phyloP scores from a whole-genome alignment of 2,113 vertebrate genomes.

The Podarcis raffonei region DNA sequence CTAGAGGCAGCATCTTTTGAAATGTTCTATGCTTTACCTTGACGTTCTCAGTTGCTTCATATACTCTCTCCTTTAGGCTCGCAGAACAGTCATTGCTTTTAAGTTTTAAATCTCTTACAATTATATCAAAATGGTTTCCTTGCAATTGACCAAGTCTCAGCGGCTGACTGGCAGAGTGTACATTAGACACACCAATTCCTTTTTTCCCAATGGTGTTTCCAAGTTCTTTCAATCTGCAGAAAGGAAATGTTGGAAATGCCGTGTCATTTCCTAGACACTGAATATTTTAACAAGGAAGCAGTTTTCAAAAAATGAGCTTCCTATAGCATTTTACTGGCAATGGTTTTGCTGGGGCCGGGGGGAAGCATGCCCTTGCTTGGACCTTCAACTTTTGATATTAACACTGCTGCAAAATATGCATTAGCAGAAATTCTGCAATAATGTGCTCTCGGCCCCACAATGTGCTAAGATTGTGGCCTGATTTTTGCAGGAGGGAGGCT shows the following conservation, averaged over 20 bases:
- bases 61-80: slow-evolving; percentile 77
- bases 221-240: slow-evolving; percentile 83
- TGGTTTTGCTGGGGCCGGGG: not conserved
- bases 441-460: no score
- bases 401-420: not conserved
- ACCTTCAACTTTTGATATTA: no score
- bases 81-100: slow-evolving; percentile 61
- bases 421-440: not conserved
- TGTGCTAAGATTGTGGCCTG: not conserved
- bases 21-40: slow-evolving; percentile 75
- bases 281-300: not conserved
- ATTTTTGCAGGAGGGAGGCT: no score
- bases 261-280: not conserved
- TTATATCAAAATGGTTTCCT: slow-evolving; percentile 92
- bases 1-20: not conserved
- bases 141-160: slow-evolving; percentile 88
- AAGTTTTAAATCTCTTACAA: slow-evolving; percentile 83
- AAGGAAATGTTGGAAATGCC: slow-evolving; percentile 40
- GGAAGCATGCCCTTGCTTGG: not conserved
- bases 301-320: not conserved
- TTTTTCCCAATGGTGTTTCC: slow-evolving; percentile 80
- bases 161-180: slow-evolving; percentile 77
- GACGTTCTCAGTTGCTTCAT: slow-evolving; percentile 85
- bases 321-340: not conserved
- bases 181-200: slow-evolving; percentile 82